Conservation (phyloP, 2,113 vertebrate species). For the Neofelis nebulosa region DNA sequence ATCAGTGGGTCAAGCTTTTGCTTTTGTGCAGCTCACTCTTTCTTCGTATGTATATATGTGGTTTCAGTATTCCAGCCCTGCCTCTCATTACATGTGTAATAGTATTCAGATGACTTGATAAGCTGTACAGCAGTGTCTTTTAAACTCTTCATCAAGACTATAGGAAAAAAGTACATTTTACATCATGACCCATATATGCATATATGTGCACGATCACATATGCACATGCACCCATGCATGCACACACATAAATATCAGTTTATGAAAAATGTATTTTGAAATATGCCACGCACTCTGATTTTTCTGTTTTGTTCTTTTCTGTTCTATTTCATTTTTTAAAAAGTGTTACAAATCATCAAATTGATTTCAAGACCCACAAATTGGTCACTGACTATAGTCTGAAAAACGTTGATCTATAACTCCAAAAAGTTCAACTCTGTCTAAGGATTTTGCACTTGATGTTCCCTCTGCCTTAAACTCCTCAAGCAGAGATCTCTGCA, state of each 20-base stretch:
- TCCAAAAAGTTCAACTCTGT: not conserved
- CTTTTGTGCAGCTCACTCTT: not conserved
- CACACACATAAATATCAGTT: not conserved
- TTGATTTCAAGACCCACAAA: conserved; percentile 9
- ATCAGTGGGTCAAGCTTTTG: not conserved
- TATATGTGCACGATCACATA: not conserved
- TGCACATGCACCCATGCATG: too few relatives aligned
- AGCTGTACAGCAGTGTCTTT: not conserved
- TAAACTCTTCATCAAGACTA: not conserved
- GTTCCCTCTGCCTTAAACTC: not conserved
- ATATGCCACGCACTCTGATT: not conserved
- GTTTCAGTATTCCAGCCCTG: not conserved
- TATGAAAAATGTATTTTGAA: not conserved
- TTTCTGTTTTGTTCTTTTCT: not conserved
- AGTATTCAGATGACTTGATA: not conserved
- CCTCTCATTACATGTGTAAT: not conserved
- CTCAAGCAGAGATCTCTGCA: not conserved
- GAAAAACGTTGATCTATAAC: not conserved
- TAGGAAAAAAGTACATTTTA: not conserved
- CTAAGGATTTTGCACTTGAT: not conserved
- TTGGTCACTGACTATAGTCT: not conserved
- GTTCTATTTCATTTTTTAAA: not conserved
- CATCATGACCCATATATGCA: not conserved
- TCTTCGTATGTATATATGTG: not conserved
- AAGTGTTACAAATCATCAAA: not conserved